These are phyloP conservation scores for Anthrax anthrax DNA, from an alignment of 2,888 invertebrate species.

Conservation along the genomic window DNA sequence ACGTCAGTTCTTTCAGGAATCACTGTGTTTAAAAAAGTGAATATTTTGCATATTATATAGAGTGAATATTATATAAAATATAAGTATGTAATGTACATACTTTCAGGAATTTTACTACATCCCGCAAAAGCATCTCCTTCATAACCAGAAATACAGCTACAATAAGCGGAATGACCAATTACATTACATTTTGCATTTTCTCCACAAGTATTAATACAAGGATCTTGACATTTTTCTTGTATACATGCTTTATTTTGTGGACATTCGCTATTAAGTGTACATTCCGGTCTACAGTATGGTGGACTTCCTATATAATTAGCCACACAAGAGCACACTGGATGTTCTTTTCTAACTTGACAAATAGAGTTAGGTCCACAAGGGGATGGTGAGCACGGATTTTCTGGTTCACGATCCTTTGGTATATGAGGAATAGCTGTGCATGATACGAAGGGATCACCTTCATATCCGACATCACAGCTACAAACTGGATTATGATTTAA, in stretches of 20 bases:
- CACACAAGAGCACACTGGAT: slow-evolving; percentile 67
- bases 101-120: slow-evolving; percentile 45
- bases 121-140: slow-evolving; percentile 76
- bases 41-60: slow-evolving; percentile 1
- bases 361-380: slow-evolving; percentile 73
- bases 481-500: slow-evolving; percentile 79
- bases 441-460: slow-evolving; percentile 68
- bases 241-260: slow-evolving; percentile 63
- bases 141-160: slow-evolving; percentile 61
- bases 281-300: slow-evolving; percentile 70
- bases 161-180: slow-evolving; percentile 66
- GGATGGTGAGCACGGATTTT: slow-evolving; percentile 44
- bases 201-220: slow-evolving; percentile 65
- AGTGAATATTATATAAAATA: neutral
- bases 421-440: slow-evolving; percentile 36
- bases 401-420: slow-evolving; percentile 30
- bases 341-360: slow-evolving; percentile 63
- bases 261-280: slow-evolving; percentile 71
- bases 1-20: slow-evolving; percentile 38
- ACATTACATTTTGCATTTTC: slow-evolving; percentile 65
- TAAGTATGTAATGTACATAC: slow-evolving; percentile 21
- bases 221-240: slow-evolving; percentile 66
- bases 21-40: slow-evolving; percentile 10
- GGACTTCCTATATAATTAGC: slow-evolving; percentile 68
- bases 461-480: slow-evolving; percentile 55